These are phyloP conservation scores for Ailurus styani DNA, from an alignment of 2,113 vertebrate genomes.

Conservation along the genomic window DNA sequence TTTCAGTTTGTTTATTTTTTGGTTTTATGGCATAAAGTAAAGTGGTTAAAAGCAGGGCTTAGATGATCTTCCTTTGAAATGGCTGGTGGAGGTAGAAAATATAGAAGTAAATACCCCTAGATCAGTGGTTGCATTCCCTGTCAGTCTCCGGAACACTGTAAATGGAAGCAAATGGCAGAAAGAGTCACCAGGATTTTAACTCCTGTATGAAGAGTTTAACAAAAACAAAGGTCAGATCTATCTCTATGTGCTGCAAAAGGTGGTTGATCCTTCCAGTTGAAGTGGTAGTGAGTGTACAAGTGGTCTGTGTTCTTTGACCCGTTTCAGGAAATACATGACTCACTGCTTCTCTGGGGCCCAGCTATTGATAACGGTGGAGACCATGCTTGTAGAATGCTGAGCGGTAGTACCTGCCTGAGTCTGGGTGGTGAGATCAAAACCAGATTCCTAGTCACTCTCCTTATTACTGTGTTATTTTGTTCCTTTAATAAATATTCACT, in stretches of 20 bases:
- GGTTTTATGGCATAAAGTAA: neutral
- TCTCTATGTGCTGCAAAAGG: neutral
- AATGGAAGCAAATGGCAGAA: neutral
- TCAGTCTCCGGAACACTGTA: neutral
- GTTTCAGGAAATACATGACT: neutral
- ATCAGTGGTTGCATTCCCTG: neutral
- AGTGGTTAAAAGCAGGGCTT: neutral
- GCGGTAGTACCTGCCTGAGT: neutral
- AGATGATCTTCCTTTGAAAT: slow-evolving; percentile 15
- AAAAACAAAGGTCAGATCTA: neutral
- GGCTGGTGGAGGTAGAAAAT: neutral
- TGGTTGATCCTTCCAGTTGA: neutral
- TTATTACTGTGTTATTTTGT: neutral
- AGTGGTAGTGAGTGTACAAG: neutral
- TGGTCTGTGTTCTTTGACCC: neutral
- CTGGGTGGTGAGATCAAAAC: neutral
- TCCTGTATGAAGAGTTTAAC: neutral
- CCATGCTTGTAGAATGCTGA: neutral
- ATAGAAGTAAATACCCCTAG: neutral
- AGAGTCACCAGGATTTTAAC: neutral
- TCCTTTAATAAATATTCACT: neutral
- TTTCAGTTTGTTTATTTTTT: neutral
- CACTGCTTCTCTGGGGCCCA: neutral
- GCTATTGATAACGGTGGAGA: neutral
- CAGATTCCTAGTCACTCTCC: neutral